Conservation (phyloP, 2,113 vertebrate species). For the Myrmecophaga tridactyla region DNA sequence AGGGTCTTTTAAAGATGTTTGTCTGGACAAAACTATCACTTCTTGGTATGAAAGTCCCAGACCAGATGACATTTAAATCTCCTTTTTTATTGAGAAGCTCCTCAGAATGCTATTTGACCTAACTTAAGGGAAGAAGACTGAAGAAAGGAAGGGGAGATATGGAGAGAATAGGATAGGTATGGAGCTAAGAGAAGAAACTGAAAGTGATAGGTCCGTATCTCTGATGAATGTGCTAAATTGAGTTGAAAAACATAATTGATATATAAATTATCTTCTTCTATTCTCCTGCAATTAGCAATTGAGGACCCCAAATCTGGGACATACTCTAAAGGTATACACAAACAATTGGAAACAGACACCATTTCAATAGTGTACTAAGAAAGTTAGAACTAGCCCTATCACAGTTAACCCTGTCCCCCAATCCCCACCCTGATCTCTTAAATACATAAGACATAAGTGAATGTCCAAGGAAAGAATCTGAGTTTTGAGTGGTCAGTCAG, state of each 20-base stretch:
- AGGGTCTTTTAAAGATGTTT: neutral
- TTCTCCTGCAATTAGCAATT: neutral
- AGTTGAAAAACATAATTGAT: neutral
- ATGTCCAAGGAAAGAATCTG: rapidly evolving
- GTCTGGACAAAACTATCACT: neutral
- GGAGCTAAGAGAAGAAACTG: neutral
- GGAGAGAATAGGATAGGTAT: too few species aligned
- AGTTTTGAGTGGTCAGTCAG: too few species aligned
- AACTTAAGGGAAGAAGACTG: neutral
- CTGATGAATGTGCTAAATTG: neutral
- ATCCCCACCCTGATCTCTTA: neutral
- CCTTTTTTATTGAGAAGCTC: neutral
- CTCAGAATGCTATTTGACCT: neutral
- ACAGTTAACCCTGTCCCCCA: rapidly evolving
- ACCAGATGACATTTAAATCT: neutral
- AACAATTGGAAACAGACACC: neutral
- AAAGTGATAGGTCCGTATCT: neutral
- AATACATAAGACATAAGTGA: too few species aligned
- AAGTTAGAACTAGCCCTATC: rapidly evolving
- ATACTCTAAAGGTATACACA: neutral
- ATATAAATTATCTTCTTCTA: neutral
- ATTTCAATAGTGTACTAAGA: neutral
- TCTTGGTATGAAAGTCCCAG: neutral
- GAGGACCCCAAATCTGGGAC: neutral
- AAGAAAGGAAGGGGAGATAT: neutral